Base-by-base conservation (phyloP, 2,113 vertebrate genomes). In the Leptosomus discolor region DNA sequence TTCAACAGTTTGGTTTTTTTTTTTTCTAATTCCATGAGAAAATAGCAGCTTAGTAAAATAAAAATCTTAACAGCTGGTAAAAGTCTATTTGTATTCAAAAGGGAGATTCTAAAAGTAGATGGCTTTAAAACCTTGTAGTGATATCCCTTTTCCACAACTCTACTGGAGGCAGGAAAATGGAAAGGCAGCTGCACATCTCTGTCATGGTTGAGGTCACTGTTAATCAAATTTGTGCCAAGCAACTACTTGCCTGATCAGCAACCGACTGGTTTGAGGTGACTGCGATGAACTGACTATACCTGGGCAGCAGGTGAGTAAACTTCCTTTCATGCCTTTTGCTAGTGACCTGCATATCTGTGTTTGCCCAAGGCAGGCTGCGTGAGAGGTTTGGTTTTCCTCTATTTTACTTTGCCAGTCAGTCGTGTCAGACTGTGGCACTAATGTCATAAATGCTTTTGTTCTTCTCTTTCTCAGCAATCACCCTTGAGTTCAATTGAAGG, bases 311-410 rank as follows among this genome's bases (percentile, higher is more conserved):
- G 73, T 87, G 74, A 79, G 41, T 61, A 84, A 94, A 61, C n/a
- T 41, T 88, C 45, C 48, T 48, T 92, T 92, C 82, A 48, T 78
- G 73, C 50, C 57, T 94, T 92, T 90, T 85, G 37, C 73, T 76
- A 23, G 1, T 82, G 80, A 90, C 45, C 37, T 94, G 53, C 85
- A 0, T 48, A 54, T 75, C 48, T 91, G 73, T 81, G 37, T 89
- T 97, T 93, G 54, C 88, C 50, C 71, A 80, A 27, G 79, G 48
- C 4, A n/a, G 79, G 34, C 46, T 85, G 77, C 29, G 81, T 69
- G 75, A 75, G 53, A 94, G 71, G 84, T 60, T 92, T 88, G 57
- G 37, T 94, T 95, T 91, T 78, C 57, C 67, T 87, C 77, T 88
- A 27, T 64, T 91, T 85, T 69, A 53, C 41, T 89, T 94, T 54